phyloP scores from a whole-genome alignment of 1,140 invertebrate species.

The Drosophila funebris region DNA sequence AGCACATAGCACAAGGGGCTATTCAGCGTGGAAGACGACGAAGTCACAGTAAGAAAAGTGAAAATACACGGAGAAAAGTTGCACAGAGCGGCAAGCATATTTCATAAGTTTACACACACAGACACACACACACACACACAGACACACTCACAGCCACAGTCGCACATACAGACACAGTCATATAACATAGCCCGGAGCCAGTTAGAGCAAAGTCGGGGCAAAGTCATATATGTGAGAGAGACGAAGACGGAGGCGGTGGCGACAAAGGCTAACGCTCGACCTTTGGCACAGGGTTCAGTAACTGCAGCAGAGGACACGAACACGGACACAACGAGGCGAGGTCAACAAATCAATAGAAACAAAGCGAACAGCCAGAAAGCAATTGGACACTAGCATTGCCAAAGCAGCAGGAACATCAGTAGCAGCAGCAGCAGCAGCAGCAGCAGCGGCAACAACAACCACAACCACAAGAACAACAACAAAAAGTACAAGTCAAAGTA shows the following conservation, averaged over 20 bases:
- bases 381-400: slow-evolving; percentile 32
- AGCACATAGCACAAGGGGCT: slow-evolving; percentile 20
- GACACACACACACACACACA: slow-evolving; percentile 29
- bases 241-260: slow-evolving; percentile 5
- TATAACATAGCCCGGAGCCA: slow-evolving; percentile 53
- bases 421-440: too few species aligned
- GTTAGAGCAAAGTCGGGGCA: slow-evolving; percentile 38
- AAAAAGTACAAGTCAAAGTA: neutral
- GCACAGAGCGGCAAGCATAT: slow-evolving; percentile 66
- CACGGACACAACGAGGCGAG: slow-evolving; percentile 36
- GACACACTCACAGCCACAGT: neutral
- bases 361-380: slow-evolving; percentile 21
- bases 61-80: slow-evolving; percentile 73
- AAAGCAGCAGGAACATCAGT: too few species aligned
- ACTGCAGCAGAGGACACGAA: slow-evolving; percentile 44
- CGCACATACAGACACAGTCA: slow-evolving; percentile 15
- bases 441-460: slow-evolving; percentile 23
- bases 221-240: slow-evolving; percentile 33
- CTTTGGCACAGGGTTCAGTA: slow-evolving; percentile 76
- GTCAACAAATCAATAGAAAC: slow-evolving; percentile 69
- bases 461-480: neutral
- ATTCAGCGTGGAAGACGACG: slow-evolving; percentile 12
- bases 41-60: slow-evolving; percentile 67
- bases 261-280: slow-evolving; percentile 78
- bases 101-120: slow-evolving; percentile 71